Evolutionary conservation across 2,797 vertebrate genomes (phyloP), one percentile per base, ranked within the genome.

Genomic region (Clarias platycephalus): DNA sequence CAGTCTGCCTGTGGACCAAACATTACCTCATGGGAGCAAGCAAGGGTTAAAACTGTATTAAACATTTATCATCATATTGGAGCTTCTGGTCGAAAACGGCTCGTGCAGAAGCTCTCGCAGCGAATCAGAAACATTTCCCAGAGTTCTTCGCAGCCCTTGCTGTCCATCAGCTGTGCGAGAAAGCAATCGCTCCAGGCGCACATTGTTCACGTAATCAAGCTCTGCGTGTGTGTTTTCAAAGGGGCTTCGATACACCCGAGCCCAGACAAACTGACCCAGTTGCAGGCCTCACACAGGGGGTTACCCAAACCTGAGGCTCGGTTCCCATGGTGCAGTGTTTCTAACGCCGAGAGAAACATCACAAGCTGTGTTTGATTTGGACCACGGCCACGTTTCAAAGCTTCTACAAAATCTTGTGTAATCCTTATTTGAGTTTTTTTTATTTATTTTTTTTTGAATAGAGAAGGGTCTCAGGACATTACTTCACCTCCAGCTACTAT

Each of bases 211-310:
- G 86, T 82, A 86, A 89, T 49, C 70, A 83, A 86, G 74, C 79
- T 40, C 31, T 37, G 28, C 15, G 13, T 67, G 64, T 85, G 86
- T 67, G 53, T 81, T 75, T 40, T 49, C 8, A 12, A 62, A 20
- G 5, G 44, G 44, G 68, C 49, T 53, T 74, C 31, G 24, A 20
- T 57, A 40, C 81, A 53, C 64, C 71, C 28, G 53, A 72, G 76
- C 40, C 80, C 80, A 83, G 86, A 84, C 86, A 87, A 81, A 68
- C 67, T 83, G 84, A 80, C 88, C 84, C 70, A 44, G 53, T 44
- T 84, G 83, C 81, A 64, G 66, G 70, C 64, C 74, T 78, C 81
- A 77, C 28, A 67, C 83, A 15, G 87, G 79, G 83, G 86, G 84
- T 87, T 88, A 88, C 77, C 82, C 72, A 87, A 87, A 87, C 84